Evolutionary conservation across 1,140 invertebrate genomes (phyloP), one percentile per base, ranked within the genome.

Genomic region (Epicauta chinensis): DNA sequence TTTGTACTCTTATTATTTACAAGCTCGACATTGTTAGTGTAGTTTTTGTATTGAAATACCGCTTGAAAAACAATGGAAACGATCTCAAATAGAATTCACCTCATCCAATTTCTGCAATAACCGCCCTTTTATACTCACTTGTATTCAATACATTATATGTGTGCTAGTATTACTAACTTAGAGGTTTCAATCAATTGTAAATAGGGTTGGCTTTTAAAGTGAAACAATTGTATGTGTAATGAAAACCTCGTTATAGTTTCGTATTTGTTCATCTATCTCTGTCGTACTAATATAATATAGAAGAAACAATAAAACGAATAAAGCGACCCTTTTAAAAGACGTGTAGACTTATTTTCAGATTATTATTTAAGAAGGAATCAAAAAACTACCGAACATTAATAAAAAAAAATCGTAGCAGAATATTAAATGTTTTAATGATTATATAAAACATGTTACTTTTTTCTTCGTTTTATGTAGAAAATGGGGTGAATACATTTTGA

Each of bases 391-490:
- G n/a, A n/a, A 23, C 23, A 23, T 5, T 3, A 23, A 23, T 3
- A 7, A 30, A 29, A 34, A 17, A 13, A 56, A 51, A 51, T 48
- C 16, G 34, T 48, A 36, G 16, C 30, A 52, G 17, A 37, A 41
- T 44, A 51, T 49, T 57, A 44, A 57, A 57, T 38, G 29, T 31
- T 36, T 35, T 58, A 58, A 55, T 58, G 42, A 54, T 41, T 54
- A 46, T 38, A 50, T 54, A 38, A 47, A 47, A 41, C 51, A 29
- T 55, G 47, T 47, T 51, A 38, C 47, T 47, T 23, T 23, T 23
- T 23, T 23, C 23, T 23, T 23, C 23, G 7, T 23, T 23, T 23
- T 23, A 3, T 5, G 4, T 5, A 23, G 38, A 43, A 55, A 58
- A 54, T 16, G 32, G 47, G 51, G 46, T 54, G 47, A 54, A 58